Conservation (phyloP, 2,797 vertebrate species). For the Gymnoscopelus microlampas region DNA sequence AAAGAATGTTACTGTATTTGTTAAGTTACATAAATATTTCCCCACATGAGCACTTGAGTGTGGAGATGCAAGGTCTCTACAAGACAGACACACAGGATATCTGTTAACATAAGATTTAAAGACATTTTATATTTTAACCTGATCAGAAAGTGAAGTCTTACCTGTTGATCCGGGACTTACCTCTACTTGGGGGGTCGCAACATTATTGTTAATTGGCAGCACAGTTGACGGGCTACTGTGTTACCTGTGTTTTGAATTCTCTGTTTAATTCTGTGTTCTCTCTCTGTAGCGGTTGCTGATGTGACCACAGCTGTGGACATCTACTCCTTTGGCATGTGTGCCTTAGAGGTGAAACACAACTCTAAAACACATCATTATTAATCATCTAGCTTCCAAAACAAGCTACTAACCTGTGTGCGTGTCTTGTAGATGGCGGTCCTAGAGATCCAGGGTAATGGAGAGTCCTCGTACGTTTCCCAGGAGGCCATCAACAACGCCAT, state of each 20-base stretch:
- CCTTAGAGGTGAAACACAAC: slow-evolving; percentile 86
- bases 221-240: background rate
- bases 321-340: slow-evolving; percentile 99
- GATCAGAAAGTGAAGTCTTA: background rate
- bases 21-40: background rate
- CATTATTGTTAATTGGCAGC: too few species aligned
- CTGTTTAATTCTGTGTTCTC: slow-evolving; percentile 5
- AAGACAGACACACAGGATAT: too few species aligned
- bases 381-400: background rate
- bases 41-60: too few species aligned
- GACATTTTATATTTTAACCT: too few species aligned
- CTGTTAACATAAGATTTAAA: too few species aligned
- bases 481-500: slow-evolving; percentile 96
- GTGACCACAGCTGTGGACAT: slow-evolving; percentile 98
- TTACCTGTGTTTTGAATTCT: background rate
- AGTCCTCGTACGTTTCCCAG: slow-evolving; percentile 92
- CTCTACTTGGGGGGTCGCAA: too few species aligned
- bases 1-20: background rate
- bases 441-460: slow-evolving; percentile 97
- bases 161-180: too few species aligned
- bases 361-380: background rate
- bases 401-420: slow-evolving; percentile 1
- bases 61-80: too few species aligned
- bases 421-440: slow-evolving; percentile 92
- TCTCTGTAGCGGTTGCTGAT: slow-evolving; percentile 87